Evolutionary conservation across 2,888 invertebrate genomes (phyloP).

Genomic region (Drosophila mulleri): DNA sequence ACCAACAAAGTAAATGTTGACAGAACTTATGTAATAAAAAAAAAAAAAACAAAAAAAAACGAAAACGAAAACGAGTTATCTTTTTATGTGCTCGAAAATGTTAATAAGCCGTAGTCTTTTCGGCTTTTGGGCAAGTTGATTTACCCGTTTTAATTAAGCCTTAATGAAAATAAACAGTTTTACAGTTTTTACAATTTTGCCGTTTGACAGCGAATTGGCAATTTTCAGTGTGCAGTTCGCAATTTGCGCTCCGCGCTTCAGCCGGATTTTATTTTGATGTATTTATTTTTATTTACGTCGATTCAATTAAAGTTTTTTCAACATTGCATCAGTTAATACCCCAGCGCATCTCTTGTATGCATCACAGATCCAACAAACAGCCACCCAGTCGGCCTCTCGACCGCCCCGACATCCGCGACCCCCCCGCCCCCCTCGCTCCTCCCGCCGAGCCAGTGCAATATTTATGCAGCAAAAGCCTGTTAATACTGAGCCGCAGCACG

Average conservation of each 20-base stretch:
- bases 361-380: not conserved
- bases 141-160: constrained; percentile 68
- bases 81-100: constrained; percentile 43
- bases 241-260: constrained; percentile 1
- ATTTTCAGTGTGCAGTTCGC: constrained; percentile 47
- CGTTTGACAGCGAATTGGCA: constrained; percentile 59
- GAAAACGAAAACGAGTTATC: constrained; percentile 33
- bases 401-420: not conserved
- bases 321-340: constrained; percentile 51
- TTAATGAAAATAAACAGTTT: constrained; percentile 71
- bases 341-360: constrained; percentile 26
- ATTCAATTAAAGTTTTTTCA: constrained; percentile 53
- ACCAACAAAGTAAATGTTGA: constrained; percentile 33
- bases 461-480: constrained; percentile 44
- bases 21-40: constrained; percentile 10
- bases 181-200: constrained; percentile 44
- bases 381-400: not conserved
- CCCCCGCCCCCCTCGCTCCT: too few relatives aligned
- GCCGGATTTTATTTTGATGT: constrained; percentile 5
- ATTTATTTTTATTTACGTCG: constrained; percentile 52
- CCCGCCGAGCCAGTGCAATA: constrained; percentile 4
- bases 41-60: constrained; percentile 13
- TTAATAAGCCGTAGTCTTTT: constrained; percentile 36
- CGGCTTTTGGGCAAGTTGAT: constrained; percentile 28
- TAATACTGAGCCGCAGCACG: constrained; percentile 31